Base-by-base conservation (phyloP, 2,797 vertebrate genomes). In the Scarus forsteni region DNA sequence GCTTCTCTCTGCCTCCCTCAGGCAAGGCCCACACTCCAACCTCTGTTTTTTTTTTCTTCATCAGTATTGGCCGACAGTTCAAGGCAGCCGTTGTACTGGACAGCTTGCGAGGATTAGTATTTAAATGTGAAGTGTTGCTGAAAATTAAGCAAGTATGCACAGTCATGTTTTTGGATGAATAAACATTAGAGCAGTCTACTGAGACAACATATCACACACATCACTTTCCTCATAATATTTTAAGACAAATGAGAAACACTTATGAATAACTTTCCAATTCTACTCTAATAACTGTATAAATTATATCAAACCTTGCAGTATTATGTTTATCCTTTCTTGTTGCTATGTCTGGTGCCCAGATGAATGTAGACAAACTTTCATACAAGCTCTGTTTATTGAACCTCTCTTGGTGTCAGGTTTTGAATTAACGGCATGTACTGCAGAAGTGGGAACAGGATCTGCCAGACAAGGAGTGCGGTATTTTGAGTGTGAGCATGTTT, bases 41-140 rank as follows among this genome's bases (percentile, higher is more conserved):
- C 52, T 27, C 27, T 48, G 77, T 27, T 75, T 54, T 13, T 51
- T 34, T 51, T 51, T 51, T 7, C 19, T 50, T 19, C 49, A 77
- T 70, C 66, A 64, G 52, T 66, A 74, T 73, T 83, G 81, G 83
- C 66, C n/a, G n/a, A 78, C 73, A 78, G 70, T 84, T 83, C 67
- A 73, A 75, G 73, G 63, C 76, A 67, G 67, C 48, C 34, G 19
- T 57, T 58, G 60, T 51, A 49, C 59, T 44, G 61, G 70, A 70
- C 81, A 81, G 80, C 71, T 76, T 79, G 74, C 10, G 19, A 74
- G 79, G 80, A 86, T 89, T 79, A 81, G 66, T 61, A 50, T 69
- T 75, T 66, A 45, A 84, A 77, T 80, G 60, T 72, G 74, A 70
- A 59, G 56, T 54, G 35, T 48, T 67, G 61, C 56, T 68, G 64